Evolutionary conservation across 1,140 invertebrate genomes (phyloP).

Genomic region (Aphaenogaster ashmeadi): DNA sequence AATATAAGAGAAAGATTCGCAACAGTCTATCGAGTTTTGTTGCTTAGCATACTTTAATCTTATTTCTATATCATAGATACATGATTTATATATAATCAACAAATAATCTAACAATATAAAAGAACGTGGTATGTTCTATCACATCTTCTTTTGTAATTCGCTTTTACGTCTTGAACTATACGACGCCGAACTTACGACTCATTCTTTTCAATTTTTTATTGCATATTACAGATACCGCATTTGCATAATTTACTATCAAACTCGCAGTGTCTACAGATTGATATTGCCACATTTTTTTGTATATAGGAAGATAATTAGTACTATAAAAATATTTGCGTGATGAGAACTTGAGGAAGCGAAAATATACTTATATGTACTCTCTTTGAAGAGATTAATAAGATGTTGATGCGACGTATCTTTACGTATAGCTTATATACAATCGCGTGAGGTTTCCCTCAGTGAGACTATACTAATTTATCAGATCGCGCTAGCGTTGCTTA

Average conservation of each 20-base stretch:
- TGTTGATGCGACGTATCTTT: not conserved
- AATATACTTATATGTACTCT: not conserved
- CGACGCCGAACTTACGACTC: not conserved
- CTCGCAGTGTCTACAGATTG: not conserved
- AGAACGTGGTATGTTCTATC: not conserved
- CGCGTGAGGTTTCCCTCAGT: not conserved
- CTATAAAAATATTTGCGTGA: not conserved
- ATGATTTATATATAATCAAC: not conserved
- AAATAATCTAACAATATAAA: constrained; percentile 2
- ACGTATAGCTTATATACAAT: constrained; percentile 18
- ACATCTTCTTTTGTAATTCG: not conserved
- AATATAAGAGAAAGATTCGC: not conserved
- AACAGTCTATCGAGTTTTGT: not conserved
- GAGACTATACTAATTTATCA: not conserved
- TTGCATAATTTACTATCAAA: not conserved
- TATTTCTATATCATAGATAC: not conserved
- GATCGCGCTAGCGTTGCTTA: not conserved
- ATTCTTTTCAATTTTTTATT: not conserved
- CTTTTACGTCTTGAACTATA: not conserved
- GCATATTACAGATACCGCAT: not conserved
- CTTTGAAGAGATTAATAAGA: not conserved
- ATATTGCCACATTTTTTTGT: not conserved
- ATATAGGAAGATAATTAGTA: not conserved
- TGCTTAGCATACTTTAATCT: constrained; percentile 3
- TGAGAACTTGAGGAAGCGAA: not conserved